Base-by-base conservation (phyloP, 1,140 invertebrate species). In the Trachymyrmex septentrionalis region DNA sequence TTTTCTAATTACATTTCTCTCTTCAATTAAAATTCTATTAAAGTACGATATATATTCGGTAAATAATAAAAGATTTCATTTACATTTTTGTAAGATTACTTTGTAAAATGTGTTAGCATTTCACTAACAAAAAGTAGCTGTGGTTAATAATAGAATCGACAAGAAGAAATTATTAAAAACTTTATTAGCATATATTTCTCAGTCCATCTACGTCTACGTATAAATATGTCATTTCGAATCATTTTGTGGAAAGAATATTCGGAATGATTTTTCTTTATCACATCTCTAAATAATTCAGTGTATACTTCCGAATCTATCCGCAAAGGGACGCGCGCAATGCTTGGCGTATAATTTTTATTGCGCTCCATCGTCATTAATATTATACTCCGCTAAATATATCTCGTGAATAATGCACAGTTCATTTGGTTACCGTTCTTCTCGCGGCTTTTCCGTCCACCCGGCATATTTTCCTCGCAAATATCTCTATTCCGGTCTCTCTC, bases 391-490 rank as follows among this genome's bases (percentile, higher is more conserved):
- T 78, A 85, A 85, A 85, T 85, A 72, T 78, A 85, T 67, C 73
- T 16, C 44, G 72, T 85, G 73, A 85, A 78, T 85, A 78, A 78
- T 78, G 63, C 61, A 85, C 61, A 48, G 61, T 66, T 85, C 78
- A 77, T 21, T 77, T 61, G 73, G 69, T 75, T 82, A 50, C 69
- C 34, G 14, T 71, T 84, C 69, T 75, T 30, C 53, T 84, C 85
- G 38, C 72, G 86, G 67, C 67, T 89, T 87, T 90, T 76, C 67
- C 24, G n/a, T 34, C 78, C 82, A 87, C 84, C 84, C 81, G 38
- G 75, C 50, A 67, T 87, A 82, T 84, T 84, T 84, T 84, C 69
- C 53, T 44, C 38, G 69, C 38, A 57, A 63, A 73, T 73, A 73
- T 84, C n/a, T 7, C 30, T 67, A 24, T 63, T 19, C 44, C 75